Evolutionary conservation across 2,888 invertebrate genomes (phyloP), one percentile per base, ranked within the genome.

Genomic region (Chloroclystis v-ata): DNA sequence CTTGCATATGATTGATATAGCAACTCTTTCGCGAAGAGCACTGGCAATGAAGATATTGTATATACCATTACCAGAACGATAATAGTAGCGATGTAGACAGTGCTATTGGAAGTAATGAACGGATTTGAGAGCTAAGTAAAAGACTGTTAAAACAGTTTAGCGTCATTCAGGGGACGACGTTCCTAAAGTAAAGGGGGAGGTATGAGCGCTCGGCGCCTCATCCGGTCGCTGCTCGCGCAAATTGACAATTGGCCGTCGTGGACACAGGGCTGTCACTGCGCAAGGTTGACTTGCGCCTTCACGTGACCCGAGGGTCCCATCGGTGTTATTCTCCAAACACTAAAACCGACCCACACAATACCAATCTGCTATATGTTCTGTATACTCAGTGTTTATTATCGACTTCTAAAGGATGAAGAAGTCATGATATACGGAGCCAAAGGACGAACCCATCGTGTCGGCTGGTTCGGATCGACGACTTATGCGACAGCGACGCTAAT

Each of bases 201-300:
- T 66, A 74, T 67, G 73, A 71, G 69, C 68, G 65, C 72, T 66
- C 78, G 75, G 73, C 75, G 80, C 80, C 80, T 78, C 84, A 83
- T 85, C 85, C 85, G 85, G 84, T 78, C 75, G 66, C 55, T 71
- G 67, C 69, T 72, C 72, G 73, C 77, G 72, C 81, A 81, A 85
- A 85, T 86, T 84, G 83, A 72, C 79, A 82, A 83, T 82, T 84
- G 82, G 71, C 65, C 69, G 70, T 66, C 71, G 75, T 63, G 70
- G 68, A 67, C 70, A 75, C 75, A 78, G 78, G 76, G 77, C 78
- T 77, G 78, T 62, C 73, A 71, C 61, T 56, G 60, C 60, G 67
- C 78, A 80, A 78, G 74, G 72, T 75, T 79, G 75, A 70, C 42
- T 55, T 57, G 54, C 59, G 56, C 64, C 61, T 64, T 71, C 75